Base-by-base conservation (phyloP, 64 coral and sea anemone species). In the Pocillopora verrucosa region DNA sequence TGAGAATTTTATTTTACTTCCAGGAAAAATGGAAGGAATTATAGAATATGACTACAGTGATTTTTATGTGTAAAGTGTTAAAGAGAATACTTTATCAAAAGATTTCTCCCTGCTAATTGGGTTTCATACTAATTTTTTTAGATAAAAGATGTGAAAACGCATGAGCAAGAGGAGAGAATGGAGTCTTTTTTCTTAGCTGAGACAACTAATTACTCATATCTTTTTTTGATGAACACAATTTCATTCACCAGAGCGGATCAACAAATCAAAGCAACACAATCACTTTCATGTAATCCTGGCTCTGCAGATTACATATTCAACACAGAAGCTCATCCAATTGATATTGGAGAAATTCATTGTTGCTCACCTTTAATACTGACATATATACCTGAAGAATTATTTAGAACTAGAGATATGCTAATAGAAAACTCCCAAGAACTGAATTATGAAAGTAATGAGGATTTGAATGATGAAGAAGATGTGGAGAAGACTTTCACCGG, bases 121-220 rank as follows among this genome's bases (percentile, higher is more conserved):
- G 41, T 45, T 45, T 45, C 41, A 45, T 36, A 34, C 13, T 24
- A 64, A 35, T 57, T 87, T 75, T 88, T 79, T 1, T 36, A 99
- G 97, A 93, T 99, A 37, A 99, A 99, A 88, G 89, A 99, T 91
- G 91, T 99, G 36, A 92, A 95, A 84, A 99, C 93, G 22, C 97
- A 99, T 78, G 91, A 99, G 65, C 91, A 89, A 78, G 93, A 99
- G 58, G 97, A 99, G 89, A 93, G 88, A 85, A 99, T 99, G 97
- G 97, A 99, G 58, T 99, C 97, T 34, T 99, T 99, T 82, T 99
- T 99, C 89, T 79, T 99, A 60, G 97, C 97, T 10, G 97, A 99
- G 73, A 99, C 97, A 16, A 95, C 94, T 16, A 99, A 99, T 58
- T 99, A 99, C 77, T 94, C 93, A 16, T 99, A 95, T 41, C 91